Percentiles rank a stretch among this genome's conserved stretches.
Conservation (phyloP, 92 coral and sea anemone genomes). For the Umimayanthus chanpuru region DNA sequence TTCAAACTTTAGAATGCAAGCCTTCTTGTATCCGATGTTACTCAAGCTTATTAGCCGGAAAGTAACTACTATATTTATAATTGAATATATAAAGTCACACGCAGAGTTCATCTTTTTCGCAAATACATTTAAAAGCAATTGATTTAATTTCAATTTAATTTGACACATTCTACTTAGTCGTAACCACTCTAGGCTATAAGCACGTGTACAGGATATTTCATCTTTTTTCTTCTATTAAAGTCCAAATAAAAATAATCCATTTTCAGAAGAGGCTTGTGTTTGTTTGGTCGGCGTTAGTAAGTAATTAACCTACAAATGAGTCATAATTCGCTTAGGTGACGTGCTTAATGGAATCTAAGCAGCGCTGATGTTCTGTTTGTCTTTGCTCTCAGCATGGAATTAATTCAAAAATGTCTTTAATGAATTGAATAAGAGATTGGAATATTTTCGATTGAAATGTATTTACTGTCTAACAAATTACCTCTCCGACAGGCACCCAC, state of each 20-base stretch:
- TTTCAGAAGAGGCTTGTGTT: constrained; percentile 14
- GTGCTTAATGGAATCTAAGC: constrained; percentile 32
- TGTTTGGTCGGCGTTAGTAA: constrained; percentile 38
- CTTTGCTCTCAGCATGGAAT: constrained; percentile 48
- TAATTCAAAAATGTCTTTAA: constrained; percentile 39
- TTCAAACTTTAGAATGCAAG: background rate
- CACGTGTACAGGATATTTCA: constrained; percentile 23
- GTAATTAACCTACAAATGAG: constrained; percentile 33
- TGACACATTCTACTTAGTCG: constrained; percentile 39
- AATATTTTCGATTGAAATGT: constrained; percentile 41
- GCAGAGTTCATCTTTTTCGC: constrained; percentile 15
- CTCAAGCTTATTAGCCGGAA: constrained; percentile 22
- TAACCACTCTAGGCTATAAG: constrained; percentile 25
- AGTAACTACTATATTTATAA: background rate
- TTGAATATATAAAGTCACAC: background rate
- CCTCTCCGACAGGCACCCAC: constrained; percentile 36
- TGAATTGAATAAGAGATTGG: constrained; percentile 40
- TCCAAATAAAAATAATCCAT: constrained; percentile 21
- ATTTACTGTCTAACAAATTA: constrained; percentile 15
- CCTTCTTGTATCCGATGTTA: background rate
- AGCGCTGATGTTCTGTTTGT: constrained; percentile 41
- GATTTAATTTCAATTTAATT: constrained; percentile 36
- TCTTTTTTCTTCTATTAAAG: constrained; percentile 30
- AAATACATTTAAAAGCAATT: constrained; percentile 38
- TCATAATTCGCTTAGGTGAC: constrained; percentile 40